Conservation (phyloP, 2,888 invertebrate species). For the Synergus laeviventris region DNA sequence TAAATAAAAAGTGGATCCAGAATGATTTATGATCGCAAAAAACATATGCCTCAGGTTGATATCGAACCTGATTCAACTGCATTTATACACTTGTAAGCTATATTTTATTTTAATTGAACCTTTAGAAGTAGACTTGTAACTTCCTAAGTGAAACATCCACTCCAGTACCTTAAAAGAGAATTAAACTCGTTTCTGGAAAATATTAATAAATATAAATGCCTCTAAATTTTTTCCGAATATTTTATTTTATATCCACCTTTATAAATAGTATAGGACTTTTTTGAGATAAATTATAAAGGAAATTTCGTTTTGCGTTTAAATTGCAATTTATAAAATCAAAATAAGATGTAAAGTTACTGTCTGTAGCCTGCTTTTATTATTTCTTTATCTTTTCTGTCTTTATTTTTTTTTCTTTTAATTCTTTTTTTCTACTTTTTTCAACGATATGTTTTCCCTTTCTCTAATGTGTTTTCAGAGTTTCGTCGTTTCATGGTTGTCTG, state of each 20-base stretch:
- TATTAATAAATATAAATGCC: not conserved
- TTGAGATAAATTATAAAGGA: not conserved
- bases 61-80: not conserved
- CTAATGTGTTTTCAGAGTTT: slow-evolving; percentile 10
- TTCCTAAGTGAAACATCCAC: not conserved
- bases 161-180: not conserved
- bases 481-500: not conserved
- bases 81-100: not conserved
- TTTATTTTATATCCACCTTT: not conserved
- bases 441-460: not conserved
- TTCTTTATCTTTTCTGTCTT: not conserved
- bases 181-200: not conserved
- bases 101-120: not conserved
- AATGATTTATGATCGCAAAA: slow-evolving; percentile 13
- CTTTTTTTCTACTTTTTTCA: not conserved
- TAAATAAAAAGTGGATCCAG: not conserved
- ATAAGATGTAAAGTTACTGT: not conserved
- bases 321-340: not conserved
- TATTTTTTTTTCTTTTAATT: not conserved
- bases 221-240: not conserved
- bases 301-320: not conserved
- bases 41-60: not conserved
- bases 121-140: not conserved
- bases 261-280: not conserved
- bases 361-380: not conserved